These are phyloP conservation scores for Grus americana DNA, from an alignment of 2,113 vertebrate genomes.

Conservation along the genomic window DNA sequence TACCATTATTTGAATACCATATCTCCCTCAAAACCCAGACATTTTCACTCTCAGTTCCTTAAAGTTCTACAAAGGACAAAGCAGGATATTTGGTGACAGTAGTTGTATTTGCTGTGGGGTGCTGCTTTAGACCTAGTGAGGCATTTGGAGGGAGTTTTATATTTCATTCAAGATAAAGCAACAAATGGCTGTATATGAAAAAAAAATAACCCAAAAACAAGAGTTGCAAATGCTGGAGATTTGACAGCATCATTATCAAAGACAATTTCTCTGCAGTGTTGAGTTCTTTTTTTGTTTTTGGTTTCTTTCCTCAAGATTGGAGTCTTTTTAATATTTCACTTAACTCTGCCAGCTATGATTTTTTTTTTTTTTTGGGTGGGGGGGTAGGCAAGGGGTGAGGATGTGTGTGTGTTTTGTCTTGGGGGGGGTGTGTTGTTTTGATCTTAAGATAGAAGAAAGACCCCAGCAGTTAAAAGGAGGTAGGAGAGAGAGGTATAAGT, in stretches of 20 bases:
- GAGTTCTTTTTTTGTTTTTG: neutral
- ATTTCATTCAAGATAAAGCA: neutral
- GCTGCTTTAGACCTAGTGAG: neutral
- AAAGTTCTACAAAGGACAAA: neutral
- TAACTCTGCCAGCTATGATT: neutral
- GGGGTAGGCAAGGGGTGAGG: too few species aligned
- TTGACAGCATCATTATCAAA: neutral
- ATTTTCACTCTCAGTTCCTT: neutral
- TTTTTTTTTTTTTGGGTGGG: neutral
- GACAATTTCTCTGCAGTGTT: neutral
- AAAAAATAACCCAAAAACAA: neutral
- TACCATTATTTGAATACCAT: neutral
- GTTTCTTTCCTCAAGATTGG: neutral
- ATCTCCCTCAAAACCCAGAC: neutral
- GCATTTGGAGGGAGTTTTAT: neutral
- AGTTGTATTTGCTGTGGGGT: neutral
- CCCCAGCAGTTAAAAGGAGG: neutral
- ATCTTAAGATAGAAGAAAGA: neutral
- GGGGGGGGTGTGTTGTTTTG: neutral
- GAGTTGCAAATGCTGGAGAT: neutral
- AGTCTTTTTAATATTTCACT: neutral
- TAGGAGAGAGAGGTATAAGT: neutral
- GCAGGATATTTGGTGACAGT: neutral
- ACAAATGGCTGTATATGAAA: neutral
- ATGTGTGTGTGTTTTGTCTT: neutral